A percentile compares a stretch with the other conserved stretches of the same genome.
Conservation (phyloP, 2,797 vertebrate species). For the Phoeniculus purpureus region DNA sequence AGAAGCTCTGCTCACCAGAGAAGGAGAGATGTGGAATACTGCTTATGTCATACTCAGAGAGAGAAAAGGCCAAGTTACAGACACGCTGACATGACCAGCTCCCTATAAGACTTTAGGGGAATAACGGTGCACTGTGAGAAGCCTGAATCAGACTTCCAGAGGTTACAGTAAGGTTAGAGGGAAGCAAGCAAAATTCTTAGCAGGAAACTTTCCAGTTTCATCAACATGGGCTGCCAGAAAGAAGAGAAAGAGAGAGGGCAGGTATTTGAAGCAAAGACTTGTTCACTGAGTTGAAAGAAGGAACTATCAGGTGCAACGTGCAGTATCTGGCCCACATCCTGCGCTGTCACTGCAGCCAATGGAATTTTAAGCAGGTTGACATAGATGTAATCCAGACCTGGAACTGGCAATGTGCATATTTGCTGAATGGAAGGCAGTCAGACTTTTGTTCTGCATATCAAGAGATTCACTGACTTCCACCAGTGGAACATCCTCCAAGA, state of each 20-base stretch:
- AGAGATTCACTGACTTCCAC: not conserved
- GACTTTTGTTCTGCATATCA: not conserved
- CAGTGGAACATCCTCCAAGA: not conserved
- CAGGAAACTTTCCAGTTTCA: not conserved
- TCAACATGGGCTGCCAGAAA: not conserved
- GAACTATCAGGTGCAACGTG: not conserved
- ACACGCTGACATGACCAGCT: not conserved
- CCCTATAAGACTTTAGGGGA: not conserved
- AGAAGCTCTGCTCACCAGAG: not conserved
- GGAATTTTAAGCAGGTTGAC: not conserved
- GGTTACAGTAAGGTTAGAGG: not conserved
- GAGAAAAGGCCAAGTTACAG: not conserved
- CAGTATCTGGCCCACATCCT: not conserved
- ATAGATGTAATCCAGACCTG: not conserved
- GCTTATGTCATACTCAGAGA: constrained; percentile 5
- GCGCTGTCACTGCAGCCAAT: not conserved
- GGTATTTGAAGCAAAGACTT: not conserved
- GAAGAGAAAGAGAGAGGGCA: not conserved
- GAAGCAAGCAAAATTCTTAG: not conserved
- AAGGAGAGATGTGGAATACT: not conserved
- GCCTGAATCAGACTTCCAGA: not conserved
- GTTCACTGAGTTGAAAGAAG: not conserved
- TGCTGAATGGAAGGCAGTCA: not conserved
- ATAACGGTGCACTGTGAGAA: not conserved
- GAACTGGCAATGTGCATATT: not conserved